phyloP scores from a whole-genome alignment of 2,797 vertebrate genomes.

The Echiichthys vipera region DNA sequence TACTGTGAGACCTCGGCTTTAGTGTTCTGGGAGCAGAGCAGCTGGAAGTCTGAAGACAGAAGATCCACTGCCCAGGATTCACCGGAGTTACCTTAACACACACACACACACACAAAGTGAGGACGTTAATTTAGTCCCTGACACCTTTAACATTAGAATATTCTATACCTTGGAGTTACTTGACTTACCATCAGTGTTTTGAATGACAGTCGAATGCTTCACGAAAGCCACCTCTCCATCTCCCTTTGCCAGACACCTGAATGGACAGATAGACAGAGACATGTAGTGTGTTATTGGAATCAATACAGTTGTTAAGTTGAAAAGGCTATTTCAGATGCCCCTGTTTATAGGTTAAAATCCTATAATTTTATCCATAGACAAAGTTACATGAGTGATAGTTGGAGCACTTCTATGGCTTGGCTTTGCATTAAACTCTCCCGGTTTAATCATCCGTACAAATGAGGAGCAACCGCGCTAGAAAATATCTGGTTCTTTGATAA shows the following conservation, averaged over 20 bases:
- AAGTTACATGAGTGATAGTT: not conserved
- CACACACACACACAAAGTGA: not conserved
- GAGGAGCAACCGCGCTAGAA: not conserved
- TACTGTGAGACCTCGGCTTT: conserved; percentile 90
- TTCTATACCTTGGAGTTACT: not conserved
- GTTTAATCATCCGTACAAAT: not conserved
- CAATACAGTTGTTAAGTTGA: not conserved
- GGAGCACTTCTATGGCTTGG: not conserved
- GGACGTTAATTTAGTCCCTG: fast-evolving
- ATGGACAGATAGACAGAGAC: conserved; percentile 10
- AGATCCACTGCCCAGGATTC: conserved; percentile 87
- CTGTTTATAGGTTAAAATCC: not conserved
- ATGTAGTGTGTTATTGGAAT: not conserved
- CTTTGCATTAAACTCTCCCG: not conserved
- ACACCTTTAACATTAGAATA: not conserved
- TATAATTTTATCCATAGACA: not conserved
- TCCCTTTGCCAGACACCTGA: conserved; percentile 89
- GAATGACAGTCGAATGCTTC: conserved; percentile 92
- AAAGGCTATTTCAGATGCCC: not conserved
- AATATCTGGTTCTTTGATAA: not conserved
- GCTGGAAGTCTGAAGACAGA: conserved; percentile 87
- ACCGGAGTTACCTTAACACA: conserved; percentile 83
- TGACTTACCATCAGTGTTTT: conserved; percentile 91
- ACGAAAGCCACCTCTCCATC: conserved; percentile 94
- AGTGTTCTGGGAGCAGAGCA: conserved; percentile 89